Evolutionary conservation across 2,888 invertebrate species (phyloP).

Genomic region (Autographa gamma): DNA sequence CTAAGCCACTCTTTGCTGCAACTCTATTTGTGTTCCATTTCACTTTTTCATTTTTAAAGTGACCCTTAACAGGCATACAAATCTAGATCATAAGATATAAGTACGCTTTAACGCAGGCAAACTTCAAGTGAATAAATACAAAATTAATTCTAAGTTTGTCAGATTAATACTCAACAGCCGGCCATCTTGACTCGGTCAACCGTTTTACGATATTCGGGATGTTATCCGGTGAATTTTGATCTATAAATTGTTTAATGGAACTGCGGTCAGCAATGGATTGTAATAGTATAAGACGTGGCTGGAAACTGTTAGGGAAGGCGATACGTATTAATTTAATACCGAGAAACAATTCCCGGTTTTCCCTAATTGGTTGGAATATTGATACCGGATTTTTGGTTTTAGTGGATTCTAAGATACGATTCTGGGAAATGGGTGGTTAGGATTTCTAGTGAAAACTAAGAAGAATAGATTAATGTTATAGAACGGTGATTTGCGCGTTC

Average conservation of each 20-base stretch:
- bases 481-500: no score
- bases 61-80: no score
- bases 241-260: constrained; percentile 49
- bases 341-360: not conserved
- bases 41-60: no score
- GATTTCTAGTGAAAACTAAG: no score
- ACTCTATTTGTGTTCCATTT: no score
- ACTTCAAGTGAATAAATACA: no score
- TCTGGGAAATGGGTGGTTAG: no score
- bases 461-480: no score
- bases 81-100: no score
- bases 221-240: constrained; percentile 42
- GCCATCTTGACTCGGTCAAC: constrained; percentile 52
- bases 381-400: not conserved
- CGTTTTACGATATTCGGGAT: constrained; percentile 57
- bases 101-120: no score
- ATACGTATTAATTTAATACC: not conserved
- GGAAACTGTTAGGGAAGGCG: not conserved
- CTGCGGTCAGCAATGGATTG: constrained; percentile 22
- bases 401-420: no score
- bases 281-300: not conserved
- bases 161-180: constrained; percentile 26
- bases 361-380: not conserved
- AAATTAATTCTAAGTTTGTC: constrained; percentile 8
- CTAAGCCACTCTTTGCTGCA: no score